A percentile compares a stretch with the other conserved stretches of the same genome.
These are phyloP conservation scores for Anthopleura sola DNA, from an alignment of 64 coral and sea anemone genomes.

Conservation along the genomic window DNA sequence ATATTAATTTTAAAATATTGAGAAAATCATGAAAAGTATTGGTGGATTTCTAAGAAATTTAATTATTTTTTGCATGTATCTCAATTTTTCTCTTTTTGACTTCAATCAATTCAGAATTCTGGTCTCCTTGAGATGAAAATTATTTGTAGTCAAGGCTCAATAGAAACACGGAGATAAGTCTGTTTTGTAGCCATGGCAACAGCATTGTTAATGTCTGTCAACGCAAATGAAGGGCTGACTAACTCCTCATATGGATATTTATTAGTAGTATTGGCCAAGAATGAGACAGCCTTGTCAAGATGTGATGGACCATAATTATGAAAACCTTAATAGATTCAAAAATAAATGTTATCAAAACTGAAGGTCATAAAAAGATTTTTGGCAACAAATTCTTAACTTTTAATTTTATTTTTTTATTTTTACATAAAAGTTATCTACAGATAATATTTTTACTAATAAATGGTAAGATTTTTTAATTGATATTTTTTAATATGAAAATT, in stretches of 20 bases:
- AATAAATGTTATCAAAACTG: background rate
- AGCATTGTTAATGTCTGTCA: slow-evolving; percentile 63
- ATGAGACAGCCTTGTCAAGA: slow-evolving; percentile 88
- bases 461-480: background rate
- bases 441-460: background rate
- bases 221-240: slow-evolving; percentile 50
- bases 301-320: slow-evolving; percentile 90
- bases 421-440: no score
- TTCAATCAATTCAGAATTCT: background rate
- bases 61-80: no score
- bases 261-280: slow-evolving; percentile 57
- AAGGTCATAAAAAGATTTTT: no score
- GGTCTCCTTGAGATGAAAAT: no score
- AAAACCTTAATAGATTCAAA: slow-evolving; percentile 51
- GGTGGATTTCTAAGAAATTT: no score
- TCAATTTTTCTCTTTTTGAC: background rate
- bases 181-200: slow-evolving; percentile 63
- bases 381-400: background rate
- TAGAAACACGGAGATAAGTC: slow-evolving; percentile 77
- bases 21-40: no score
- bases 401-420: background rate
- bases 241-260: slow-evolving; percentile 82
- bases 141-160: slow-evolving; percentile 46
- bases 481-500: background rate
- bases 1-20: no score